Conservation (phyloP, 2,113 vertebrate species). For the Boleophthalmus pectinirostris region DNA sequence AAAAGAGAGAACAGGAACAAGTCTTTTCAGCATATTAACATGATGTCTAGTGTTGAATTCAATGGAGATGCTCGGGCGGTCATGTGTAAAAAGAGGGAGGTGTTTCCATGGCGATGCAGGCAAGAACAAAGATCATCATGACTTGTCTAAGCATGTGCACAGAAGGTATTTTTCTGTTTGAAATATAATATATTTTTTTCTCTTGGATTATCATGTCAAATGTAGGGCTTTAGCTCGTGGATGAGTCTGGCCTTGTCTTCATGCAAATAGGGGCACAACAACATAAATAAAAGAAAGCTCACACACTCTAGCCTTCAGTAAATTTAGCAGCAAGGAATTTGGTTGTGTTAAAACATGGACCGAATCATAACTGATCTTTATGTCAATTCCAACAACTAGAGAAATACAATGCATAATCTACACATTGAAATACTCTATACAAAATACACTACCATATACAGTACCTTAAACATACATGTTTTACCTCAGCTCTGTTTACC, state of each 20-base stretch:
- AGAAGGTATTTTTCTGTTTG: not conserved
- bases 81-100: conserved; percentile 13
- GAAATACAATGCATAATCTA: too few species aligned
- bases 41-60: conserved; percentile 31
- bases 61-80: conserved; percentile 12
- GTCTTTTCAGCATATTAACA: conserved; percentile 17
- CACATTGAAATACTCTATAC: too few species aligned
- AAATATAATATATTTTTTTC: not conserved
- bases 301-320: not conserved
- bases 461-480: not conserved
- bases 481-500: not conserved
- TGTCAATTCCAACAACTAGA: not conserved
- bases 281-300: not conserved
- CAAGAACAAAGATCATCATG: conserved; percentile 17
- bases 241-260: not conserved
- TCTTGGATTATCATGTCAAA: not conserved
- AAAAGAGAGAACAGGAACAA: conserved; percentile 39
- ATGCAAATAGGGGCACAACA: too few species aligned
- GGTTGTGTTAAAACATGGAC: conserved; percentile 20
- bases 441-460: too few species aligned
- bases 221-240: not conserved
- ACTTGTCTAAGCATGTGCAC: not conserved
- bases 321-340: conserved; percentile 27
- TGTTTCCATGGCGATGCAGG: conserved; percentile 33
- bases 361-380: conserved; percentile 26